Evolutionary conservation across 1,140 invertebrate genomes (phyloP).

Genomic region (Drosophila kepulauana): DNA sequence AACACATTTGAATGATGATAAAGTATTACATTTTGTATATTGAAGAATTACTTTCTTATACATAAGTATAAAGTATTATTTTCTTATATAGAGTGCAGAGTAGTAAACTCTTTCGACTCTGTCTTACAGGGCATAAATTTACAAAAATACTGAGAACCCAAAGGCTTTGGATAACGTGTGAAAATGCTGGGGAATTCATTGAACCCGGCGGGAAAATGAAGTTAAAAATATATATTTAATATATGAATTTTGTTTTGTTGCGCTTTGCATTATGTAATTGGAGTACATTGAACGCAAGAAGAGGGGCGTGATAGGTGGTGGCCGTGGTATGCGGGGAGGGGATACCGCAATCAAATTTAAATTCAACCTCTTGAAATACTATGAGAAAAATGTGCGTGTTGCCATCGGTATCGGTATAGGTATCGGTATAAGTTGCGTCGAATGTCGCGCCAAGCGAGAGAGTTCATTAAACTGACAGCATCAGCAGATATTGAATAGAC

Average conservation of each 20-base stretch:
- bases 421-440: too few species aligned
- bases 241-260: constrained; percentile 11
- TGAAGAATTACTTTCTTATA: too few species aligned
- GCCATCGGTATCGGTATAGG: too few species aligned
- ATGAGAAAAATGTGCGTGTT: constrained; percentile 69
- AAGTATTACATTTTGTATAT: too few species aligned
- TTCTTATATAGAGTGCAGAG: not conserved
- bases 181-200: constrained; percentile 71
- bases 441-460: not conserved
- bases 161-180: constrained; percentile 54
- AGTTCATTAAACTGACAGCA: constrained; percentile 64
- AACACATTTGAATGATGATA: not conserved
- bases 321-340: not conserved
- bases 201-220: constrained; percentile 51
- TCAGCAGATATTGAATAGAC: not conserved
- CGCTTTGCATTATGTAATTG: constrained; percentile 60
- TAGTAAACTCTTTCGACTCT: not conserved
- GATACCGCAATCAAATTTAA: constrained; percentile 6
- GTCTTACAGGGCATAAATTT: constrained; percentile 10
- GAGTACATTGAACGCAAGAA: constrained; percentile 20
- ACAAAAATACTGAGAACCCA: constrained; percentile 15
- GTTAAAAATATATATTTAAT: constrained; percentile 18
- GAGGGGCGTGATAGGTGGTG: not conserved
- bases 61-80: too few species aligned
- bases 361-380: constrained; percentile 40